Evolutionary conservation across 2,888 invertebrate species (phyloP).

Genomic region (Globia sparganii): DNA sequence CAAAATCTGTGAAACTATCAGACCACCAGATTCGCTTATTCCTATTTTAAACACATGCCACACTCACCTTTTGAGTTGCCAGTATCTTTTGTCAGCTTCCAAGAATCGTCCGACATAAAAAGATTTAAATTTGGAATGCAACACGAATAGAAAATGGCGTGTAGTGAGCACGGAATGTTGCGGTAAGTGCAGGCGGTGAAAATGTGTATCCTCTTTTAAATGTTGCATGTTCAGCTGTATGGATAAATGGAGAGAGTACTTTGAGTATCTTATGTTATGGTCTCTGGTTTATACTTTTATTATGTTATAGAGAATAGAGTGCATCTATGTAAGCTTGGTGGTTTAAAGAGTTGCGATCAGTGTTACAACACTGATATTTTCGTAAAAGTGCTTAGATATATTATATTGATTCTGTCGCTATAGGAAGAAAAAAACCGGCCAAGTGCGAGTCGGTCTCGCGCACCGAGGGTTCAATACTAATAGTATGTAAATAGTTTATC

Average conservation of each 20-base stretch:
- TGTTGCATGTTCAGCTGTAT: slow-evolving; percentile 6
- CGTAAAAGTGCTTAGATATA: not conserved
- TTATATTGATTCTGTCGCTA: too few relatives aligned
- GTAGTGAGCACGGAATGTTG: slow-evolving; percentile 34
- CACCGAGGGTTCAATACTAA: too few relatives aligned
- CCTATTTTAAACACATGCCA: not conserved
- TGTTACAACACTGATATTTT: not conserved
- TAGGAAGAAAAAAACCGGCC: not conserved
- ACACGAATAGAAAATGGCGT: slow-evolving; percentile 42
- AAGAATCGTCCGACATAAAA: slow-evolving; percentile 8
- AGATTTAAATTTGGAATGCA: slow-evolving; percentile 48
- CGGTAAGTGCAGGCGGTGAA: slow-evolving; percentile 41
- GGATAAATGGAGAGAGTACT: slow-evolving; percentile 18
- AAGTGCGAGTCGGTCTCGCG: too few relatives aligned
- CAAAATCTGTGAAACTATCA: not conserved
- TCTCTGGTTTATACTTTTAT: not conserved
- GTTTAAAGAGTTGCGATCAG: not conserved
- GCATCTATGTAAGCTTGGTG: not conserved
- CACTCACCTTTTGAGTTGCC: slow-evolving; percentile 8
- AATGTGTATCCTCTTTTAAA: slow-evolving; percentile 34
- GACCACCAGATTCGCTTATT: not conserved
- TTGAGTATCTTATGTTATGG: not conserved
- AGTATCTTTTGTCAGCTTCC: slow-evolving; percentile 26
- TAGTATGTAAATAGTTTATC: too few relatives aligned
- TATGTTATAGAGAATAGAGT: not conserved